Percentiles rank a stretch among this genome's conserved stretches.
phyloP scores from a whole-genome alignment of 2,888 invertebrate genomes.

The Archaeoteleia sp. region DNA sequence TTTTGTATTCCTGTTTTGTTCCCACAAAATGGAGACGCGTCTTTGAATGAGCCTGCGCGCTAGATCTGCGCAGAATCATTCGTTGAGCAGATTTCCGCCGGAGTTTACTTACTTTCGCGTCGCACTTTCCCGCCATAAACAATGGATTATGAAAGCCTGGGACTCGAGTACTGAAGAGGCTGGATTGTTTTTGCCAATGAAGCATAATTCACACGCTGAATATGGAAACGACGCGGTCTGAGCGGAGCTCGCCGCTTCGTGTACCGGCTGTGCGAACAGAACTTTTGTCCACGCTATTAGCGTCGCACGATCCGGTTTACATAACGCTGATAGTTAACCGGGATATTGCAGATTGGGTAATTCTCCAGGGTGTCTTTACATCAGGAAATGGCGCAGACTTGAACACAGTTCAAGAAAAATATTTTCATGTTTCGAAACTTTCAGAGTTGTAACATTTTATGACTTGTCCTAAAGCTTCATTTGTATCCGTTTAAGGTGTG shows the following conservation, averaged over 20 bases:
- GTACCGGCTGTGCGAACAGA: conserved; percentile 30
- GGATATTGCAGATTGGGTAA: conserved; percentile 49
- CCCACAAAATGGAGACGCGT: conserved; percentile 25
- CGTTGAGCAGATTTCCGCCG: conserved; percentile 31
- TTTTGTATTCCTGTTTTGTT: conserved; percentile 10
- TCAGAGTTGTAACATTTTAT: no score
- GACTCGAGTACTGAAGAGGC: conserved; percentile 35
- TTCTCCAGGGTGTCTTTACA: conserved; percentile 27
- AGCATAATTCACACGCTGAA: conserved; percentile 50
- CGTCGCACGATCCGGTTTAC: conserved; percentile 61
- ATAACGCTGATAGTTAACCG: conserved; percentile 54
- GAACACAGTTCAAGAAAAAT: not conserved
- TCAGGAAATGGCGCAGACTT: conserved; percentile 14
- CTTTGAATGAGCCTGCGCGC: conserved; percentile 11
- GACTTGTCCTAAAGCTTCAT: no score
- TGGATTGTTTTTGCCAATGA: conserved; percentile 44
- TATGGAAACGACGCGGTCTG: not conserved
- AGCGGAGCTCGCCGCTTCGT: conserved; percentile 16
- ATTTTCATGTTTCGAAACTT: not conserved
- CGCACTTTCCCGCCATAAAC: conserved; percentile 44
- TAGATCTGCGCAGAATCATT: conserved; percentile 20
- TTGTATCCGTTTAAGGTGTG: no score
- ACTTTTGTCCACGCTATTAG: conserved; percentile 41
- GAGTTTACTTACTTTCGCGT: conserved; percentile 50
- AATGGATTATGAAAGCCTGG: conserved; percentile 52